Conservation (phyloP, 2,113 vertebrate genomes). For the Scytalopus superciliaris region DNA sequence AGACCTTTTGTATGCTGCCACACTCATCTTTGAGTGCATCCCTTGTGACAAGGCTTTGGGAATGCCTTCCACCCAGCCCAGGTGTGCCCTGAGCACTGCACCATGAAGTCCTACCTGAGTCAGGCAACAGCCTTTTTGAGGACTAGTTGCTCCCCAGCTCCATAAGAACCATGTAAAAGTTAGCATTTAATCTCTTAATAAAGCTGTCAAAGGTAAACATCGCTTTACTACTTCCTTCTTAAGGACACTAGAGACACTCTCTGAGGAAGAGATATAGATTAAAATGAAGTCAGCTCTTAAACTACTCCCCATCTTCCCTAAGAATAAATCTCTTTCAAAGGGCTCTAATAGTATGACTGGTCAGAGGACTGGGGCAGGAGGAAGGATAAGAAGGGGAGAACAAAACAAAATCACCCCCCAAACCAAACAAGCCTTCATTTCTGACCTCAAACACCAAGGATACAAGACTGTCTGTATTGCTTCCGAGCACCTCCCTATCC, state of each 20-base stretch:
- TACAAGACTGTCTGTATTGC: neutral
- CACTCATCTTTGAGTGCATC: neutral
- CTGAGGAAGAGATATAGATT: neutral
- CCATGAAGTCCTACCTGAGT: accelerated
- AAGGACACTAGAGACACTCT: neutral
- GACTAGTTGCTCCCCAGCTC: neutral
- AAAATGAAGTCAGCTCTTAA: constrained; percentile 5
- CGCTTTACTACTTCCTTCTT: neutral
- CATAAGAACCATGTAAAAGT: neutral
- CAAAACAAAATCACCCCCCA: neutral
- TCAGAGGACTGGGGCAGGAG: neutral
- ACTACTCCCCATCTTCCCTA: neutral
- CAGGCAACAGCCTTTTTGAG: neutral
- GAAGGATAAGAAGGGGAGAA: neutral
- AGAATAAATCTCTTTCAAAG: neutral
- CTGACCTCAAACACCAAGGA: neutral
- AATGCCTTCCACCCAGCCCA: neutral
- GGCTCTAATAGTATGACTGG: neutral
- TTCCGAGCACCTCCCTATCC: neutral
- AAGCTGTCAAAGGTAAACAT: constrained; percentile 45
- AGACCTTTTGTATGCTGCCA: neutral
- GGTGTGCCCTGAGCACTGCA: neutral
- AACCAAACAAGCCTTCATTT: neutral
- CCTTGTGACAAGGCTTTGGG: neutral
- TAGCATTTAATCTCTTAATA: constrained; percentile 42